phyloP scores from a whole-genome alignment of 37 sponge, comb jelly and placozoan species.

The Geodia barretti region DNA sequence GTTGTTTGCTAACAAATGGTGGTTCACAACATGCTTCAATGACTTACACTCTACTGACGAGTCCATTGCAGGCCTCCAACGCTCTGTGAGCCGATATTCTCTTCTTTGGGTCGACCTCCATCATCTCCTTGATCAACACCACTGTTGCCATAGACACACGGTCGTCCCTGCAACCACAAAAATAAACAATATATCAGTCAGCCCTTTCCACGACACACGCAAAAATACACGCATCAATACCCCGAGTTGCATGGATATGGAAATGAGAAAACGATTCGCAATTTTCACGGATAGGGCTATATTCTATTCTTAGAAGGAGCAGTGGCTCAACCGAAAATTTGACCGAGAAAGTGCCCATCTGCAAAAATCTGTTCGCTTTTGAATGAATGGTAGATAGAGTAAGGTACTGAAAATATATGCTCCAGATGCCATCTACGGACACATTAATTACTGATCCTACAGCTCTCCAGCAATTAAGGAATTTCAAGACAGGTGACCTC shows the following conservation, averaged over 20 bases:
- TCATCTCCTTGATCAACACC: constrained; percentile 40
- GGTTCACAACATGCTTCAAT: too few relatives aligned
- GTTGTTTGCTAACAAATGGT: neutral
- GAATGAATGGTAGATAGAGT: too few relatives aligned
- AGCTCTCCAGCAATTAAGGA: too few relatives aligned
- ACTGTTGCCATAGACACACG: constrained; percentile 39
- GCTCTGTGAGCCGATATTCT: constrained; percentile 58
- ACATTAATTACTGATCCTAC: too few relatives aligned
- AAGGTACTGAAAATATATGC: too few relatives aligned
- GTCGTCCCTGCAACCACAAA: constrained; percentile 39
- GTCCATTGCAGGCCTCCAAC: constrained; percentile 23
- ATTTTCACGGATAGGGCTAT: too few relatives aligned
- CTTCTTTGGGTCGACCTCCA: constrained; percentile 35
- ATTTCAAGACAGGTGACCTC: too few relatives aligned
- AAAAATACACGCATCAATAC: too few relatives aligned
- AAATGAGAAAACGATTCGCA: neutral
- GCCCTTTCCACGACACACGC: too few relatives aligned
- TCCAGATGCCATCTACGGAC: too few relatives aligned
- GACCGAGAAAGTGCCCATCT: neutral
- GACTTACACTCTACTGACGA: constrained; percentile 62
- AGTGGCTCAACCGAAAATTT: neutral
- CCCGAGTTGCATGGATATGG: neutral
- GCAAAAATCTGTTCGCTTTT: too few relatives aligned
- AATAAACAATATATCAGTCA: too few relatives aligned
- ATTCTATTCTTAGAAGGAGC: neutral